Evolutionary conservation across 2,797 vertebrate species (phyloP).

Genomic region (Gallinago solitaria): DNA sequence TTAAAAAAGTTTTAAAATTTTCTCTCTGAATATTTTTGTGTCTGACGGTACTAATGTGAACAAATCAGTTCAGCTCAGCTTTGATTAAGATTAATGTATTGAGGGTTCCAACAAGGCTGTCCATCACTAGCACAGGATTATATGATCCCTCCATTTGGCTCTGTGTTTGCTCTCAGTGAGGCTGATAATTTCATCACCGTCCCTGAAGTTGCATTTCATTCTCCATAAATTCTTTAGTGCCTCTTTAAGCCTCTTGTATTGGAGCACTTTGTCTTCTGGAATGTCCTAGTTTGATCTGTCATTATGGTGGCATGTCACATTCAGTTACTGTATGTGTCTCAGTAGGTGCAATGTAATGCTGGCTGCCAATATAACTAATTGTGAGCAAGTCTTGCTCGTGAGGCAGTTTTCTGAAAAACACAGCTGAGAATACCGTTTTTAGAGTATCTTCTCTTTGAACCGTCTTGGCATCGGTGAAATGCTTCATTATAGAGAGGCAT

Average conservation of each 20-base stretch:
- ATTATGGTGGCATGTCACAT: constrained; percentile 27
- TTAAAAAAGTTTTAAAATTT: background rate
- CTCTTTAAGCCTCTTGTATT: background rate
- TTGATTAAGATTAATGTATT: background rate
- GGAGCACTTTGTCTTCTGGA: constrained; percentile 32
- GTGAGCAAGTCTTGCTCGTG: background rate
- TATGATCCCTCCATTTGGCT: background rate
- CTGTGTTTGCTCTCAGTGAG: background rate
- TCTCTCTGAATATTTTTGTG: background rate
- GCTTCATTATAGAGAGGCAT: background rate
- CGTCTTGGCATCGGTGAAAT: background rate
- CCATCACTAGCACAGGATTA: background rate
- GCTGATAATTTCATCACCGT: constrained; percentile 35
- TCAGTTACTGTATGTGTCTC: constrained; percentile 32
- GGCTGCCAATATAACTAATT: constrained; percentile 43
- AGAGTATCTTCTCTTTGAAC: constrained; percentile 23
- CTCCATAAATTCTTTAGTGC: constrained; percentile 49
- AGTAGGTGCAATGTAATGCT: background rate
- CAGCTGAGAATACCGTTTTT: background rate
- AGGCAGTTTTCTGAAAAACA: background rate
- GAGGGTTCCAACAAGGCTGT: background rate
- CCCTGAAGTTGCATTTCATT: background rate
- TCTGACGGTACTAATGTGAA: background rate
- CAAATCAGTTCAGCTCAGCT: background rate
- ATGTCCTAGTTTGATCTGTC: constrained; percentile 19